Conservation (phyloP, 2,888 invertebrate genomes). For the Dasysyrphus tricinctus region DNA sequence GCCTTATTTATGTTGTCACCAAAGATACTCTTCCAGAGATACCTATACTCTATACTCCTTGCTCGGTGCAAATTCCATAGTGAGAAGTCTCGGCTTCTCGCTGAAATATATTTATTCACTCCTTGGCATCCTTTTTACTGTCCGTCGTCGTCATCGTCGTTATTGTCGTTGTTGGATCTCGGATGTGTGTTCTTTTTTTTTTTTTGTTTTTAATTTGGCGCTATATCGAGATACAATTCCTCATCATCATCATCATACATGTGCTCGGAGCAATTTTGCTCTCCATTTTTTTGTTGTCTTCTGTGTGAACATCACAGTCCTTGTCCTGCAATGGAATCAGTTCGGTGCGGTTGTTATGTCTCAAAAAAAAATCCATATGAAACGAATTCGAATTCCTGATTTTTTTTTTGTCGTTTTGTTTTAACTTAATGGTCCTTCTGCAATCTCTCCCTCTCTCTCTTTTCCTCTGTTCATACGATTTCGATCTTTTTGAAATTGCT, state of each 20-base stretch:
- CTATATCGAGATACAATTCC: conserved; percentile 71
- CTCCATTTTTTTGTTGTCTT: conserved; percentile 4
- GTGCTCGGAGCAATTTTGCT: conserved; percentile 54
- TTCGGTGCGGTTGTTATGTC: conserved; percentile 46
- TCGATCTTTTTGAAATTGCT: conserved; percentile 63
- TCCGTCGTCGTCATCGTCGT: conserved; percentile 5
- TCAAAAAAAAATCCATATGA: conserved; percentile 63
- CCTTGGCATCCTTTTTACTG: conserved; percentile 38
- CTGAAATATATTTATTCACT: conserved; percentile 64
- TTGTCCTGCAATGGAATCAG: conserved; percentile 50
- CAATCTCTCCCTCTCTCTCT: not conserved
- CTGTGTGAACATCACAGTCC: conserved; percentile 42
- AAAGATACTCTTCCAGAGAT: conserved; percentile 57
- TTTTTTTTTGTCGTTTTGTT: conserved; percentile 1
- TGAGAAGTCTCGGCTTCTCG: conserved; percentile 61
- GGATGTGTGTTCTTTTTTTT: conserved; percentile 8
- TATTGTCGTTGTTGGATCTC: conserved; percentile 19
- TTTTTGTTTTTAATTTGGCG: conserved; percentile 63
- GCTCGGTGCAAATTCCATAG: conserved; percentile 66
- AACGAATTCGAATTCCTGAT: conserved; percentile 56
- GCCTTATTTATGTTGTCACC: conserved; percentile 75
- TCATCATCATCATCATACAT: conserved; percentile 59
- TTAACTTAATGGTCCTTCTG: conserved; percentile 58
- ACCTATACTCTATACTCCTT: conserved; percentile 1
- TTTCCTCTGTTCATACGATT: conserved; percentile 68